phyloP scores from a whole-genome alignment of 2,113 vertebrate genomes.

The Podarcis cretensis region DNA sequence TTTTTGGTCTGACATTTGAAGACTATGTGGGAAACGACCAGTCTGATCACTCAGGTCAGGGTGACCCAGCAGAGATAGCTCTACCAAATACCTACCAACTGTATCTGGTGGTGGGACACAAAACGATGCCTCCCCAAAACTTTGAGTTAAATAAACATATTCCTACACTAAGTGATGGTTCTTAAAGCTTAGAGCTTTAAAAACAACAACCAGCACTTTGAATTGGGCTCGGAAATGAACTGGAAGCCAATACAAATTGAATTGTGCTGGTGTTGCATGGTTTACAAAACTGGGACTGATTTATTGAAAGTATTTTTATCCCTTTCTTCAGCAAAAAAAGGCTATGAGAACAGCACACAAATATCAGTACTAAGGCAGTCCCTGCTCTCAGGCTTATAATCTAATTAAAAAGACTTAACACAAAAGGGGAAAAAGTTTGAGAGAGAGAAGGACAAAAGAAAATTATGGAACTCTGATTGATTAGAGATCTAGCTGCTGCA shows the following conservation, averaged over 20 bases:
- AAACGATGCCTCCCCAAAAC: background rate
- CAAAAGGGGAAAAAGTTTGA: too few relatives aligned
- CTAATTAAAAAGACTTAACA: too few relatives aligned
- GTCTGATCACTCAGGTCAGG: background rate
- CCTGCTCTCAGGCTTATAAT: too few relatives aligned
- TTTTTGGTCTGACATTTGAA: background rate
- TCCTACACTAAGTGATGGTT: background rate
- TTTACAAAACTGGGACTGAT: background rate
- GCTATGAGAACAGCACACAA: too few relatives aligned
- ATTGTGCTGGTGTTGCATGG: background rate
- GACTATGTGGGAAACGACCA: background rate
- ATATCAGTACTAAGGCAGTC: too few relatives aligned
- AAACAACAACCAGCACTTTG: background rate
- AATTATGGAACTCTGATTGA: too few relatives aligned
- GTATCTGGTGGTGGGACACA: background rate
- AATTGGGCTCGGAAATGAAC: background rate
- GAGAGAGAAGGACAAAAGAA: too few relatives aligned
- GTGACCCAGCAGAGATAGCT: background rate
- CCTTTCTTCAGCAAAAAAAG: too few relatives aligned
- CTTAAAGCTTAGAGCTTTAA: background rate
- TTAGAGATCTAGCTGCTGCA: background rate
- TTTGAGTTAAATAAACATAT: background rate
- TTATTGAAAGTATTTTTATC: too few relatives aligned
- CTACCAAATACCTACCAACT: background rate
- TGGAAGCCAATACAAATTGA: background rate